Conservation (phyloP, 2,113 vertebrate species). For the Rhagologus leucostigma region DNA sequence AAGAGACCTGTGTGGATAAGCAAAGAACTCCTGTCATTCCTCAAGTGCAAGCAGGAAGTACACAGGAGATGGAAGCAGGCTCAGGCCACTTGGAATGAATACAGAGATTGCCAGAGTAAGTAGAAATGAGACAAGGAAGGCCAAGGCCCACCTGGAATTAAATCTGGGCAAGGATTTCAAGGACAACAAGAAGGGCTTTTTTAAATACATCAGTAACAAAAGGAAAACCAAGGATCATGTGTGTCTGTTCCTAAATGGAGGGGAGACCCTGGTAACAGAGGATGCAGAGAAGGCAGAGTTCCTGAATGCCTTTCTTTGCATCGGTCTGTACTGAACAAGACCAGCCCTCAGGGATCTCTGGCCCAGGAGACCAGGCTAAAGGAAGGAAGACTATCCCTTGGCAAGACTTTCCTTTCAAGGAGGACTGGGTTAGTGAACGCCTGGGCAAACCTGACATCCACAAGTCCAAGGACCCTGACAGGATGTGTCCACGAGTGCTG, state of each 20-base stretch:
- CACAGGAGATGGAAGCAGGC: background rate
- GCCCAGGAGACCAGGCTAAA: background rate
- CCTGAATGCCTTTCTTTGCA: background rate
- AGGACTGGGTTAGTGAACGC: background rate
- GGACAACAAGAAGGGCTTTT: background rate
- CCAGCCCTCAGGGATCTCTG: background rate
- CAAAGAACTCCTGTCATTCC: background rate
- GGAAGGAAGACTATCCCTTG: background rate
- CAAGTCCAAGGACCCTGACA: background rate
- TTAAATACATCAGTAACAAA: background rate
- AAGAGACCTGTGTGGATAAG: background rate
- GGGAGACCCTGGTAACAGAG: background rate
- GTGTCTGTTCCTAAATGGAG: background rate
- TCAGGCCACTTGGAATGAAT: background rate
- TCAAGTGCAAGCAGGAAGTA: background rate
- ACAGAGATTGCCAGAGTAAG: background rate
- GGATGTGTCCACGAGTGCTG: background rate
- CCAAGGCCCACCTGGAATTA: background rate
- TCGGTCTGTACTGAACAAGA: background rate
- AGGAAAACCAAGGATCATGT: background rate
- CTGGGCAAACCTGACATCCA: background rate
- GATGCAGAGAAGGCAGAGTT: background rate
- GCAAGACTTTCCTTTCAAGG: background rate
- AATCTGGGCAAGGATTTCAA: background rate
- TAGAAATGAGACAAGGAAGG: background rate